Evolutionary conservation across 2,888 invertebrate species (phyloP).

Genomic region (Cosmia trapezina): DNA sequence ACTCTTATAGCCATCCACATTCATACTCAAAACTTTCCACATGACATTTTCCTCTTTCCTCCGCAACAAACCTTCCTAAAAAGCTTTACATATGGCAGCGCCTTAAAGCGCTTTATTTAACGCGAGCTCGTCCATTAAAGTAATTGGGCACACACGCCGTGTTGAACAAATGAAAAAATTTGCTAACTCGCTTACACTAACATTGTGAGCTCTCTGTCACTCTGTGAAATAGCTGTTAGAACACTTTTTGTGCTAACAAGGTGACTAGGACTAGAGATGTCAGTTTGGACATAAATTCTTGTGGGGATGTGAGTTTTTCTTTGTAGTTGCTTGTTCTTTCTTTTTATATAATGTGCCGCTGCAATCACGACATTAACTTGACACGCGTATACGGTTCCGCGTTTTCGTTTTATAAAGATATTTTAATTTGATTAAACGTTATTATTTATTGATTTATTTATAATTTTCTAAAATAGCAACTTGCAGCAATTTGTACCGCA

Average conservation of each 20-base stretch:
- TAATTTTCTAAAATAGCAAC: too few relatives aligned
- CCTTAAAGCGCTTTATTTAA: constrained; percentile 46
- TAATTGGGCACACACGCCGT: constrained; percentile 41
- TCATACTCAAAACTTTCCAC: too few relatives aligned
- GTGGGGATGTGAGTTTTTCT: background rate
- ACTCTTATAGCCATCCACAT: too few relatives aligned
- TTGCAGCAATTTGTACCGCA: too few relatives aligned
- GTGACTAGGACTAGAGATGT: constrained; percentile 6
- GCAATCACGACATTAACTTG: too few relatives aligned
- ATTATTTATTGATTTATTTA: too few relatives aligned
- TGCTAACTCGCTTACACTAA: constrained; percentile 33
- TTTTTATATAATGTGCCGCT: too few relatives aligned
- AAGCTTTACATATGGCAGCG: constrained; percentile 2
- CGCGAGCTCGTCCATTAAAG: constrained; percentile 40
- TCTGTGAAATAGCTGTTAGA: constrained; percentile 13
- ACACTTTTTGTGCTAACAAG: constrained; percentile 24
- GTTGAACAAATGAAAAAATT: constrained; percentile 48
- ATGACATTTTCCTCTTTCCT: too few relatives aligned
- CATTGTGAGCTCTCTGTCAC: constrained; percentile 17
- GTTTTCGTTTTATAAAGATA: too few relatives aligned
- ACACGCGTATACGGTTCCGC: too few relatives aligned
- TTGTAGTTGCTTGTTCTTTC: background rate
- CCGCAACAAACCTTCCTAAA: background rate
- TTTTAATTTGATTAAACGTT: too few relatives aligned
- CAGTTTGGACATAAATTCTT: constrained; percentile 13